Base-by-base conservation (phyloP, 2,888 invertebrate genomes). In the Phalera bucephala region DNA sequence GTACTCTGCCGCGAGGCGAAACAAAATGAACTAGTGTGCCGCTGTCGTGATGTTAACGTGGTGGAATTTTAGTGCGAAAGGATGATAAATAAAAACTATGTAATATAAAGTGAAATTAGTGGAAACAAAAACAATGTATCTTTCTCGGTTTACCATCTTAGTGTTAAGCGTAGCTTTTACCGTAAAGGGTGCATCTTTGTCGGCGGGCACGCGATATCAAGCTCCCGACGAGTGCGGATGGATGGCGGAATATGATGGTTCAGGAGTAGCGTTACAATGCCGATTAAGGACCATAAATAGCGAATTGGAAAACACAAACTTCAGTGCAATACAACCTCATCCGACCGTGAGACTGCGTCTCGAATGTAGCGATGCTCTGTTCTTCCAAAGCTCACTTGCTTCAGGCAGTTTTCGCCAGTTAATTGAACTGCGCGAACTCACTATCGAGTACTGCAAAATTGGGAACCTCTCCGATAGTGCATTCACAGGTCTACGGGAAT, bases 161-260 rank as follows among this genome's bases (percentile, higher is more conserved):
- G 82, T 86, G 82, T 72, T 88, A 44, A 78, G 81, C 69, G 79
- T 78, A 49, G 71, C 76, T 59, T 63, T 79, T 61, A 76, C 80
- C 47, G 82, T 79, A 58, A 77, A 72, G 73, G 72, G 82, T 72
- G 88, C 88, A 45, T 90, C 89, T 48, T 72, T 90, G 63, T 89
- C 87, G 64, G 88, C 86, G 23, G 87, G 88, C 44, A 80, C 94
- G 73, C 92, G 94, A 49, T 95, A 95, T 80, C 94, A 95, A 72
- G 94, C 95, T 62, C 95, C 95, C 52, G 95, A 95, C 81, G 95
- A 95, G 81, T 95, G 95, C 88, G 93, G 94, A 65, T 95, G 95
- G 95, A 92, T 94, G 57, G 92, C 93, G 49, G 93, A 93, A 68
- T 91, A 91, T 64, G 91, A 91, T 61, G 93, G 91, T 62, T 91